phyloP scores from a whole-genome alignment of 2,888 invertebrate genomes.

The Zonitis immaculata region DNA sequence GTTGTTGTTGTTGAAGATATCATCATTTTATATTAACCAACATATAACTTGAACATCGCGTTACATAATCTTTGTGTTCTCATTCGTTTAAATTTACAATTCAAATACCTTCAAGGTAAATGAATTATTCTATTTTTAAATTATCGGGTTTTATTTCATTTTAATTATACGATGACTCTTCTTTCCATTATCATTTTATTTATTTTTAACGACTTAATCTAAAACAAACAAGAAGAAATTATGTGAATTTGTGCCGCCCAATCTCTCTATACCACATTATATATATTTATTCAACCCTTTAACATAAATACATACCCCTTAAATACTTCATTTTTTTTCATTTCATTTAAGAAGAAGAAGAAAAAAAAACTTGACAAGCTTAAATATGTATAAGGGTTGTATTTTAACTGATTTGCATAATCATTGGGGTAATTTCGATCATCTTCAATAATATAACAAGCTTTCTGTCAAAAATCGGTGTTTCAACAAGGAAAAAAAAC shows the following conservation, averaged over 20 bases:
- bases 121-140: slow-evolving; percentile 9
- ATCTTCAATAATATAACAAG: background rate
- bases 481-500: background rate
- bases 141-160: slow-evolving; percentile 27
- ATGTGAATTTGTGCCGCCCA: slow-evolving; percentile 3
- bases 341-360: background rate
- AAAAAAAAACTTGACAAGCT: background rate
- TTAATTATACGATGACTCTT: slow-evolving; percentile 31
- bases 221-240: slow-evolving; percentile 24
- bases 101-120: slow-evolving; percentile 12
- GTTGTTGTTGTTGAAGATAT: slow-evolving; percentile 12
- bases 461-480: background rate
- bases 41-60: too few relatives aligned
- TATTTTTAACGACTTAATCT: slow-evolving; percentile 29
- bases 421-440: background rate
- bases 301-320: background rate
- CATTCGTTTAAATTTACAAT: slow-evolving; percentile 15
- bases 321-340: background rate
- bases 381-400: background rate
- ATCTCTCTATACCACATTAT: too few relatives aligned
- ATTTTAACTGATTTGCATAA: background rate
- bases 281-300: background rate
- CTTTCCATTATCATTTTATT: too few relatives aligned
- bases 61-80: slow-evolving; percentile 13
- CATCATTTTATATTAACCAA: slow-evolving; percentile 16